phyloP scores from a whole-genome alignment of 1,140 invertebrate species.

The Melipona quadrifasciata region DNA sequence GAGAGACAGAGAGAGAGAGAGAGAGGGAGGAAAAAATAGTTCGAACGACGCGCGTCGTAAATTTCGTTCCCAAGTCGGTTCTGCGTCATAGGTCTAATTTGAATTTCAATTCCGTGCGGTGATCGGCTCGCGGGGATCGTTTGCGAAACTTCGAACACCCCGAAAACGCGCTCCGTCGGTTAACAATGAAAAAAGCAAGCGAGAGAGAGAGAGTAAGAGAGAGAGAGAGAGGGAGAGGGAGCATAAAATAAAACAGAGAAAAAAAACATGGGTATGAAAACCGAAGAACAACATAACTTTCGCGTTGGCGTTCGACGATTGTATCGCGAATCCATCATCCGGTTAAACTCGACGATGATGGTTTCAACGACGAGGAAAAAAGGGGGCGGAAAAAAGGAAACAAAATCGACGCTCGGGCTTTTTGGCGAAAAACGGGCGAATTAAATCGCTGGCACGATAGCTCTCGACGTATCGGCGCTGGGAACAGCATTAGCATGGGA shows the following conservation, averaged over 20 bases:
- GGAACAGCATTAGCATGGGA: neutral
- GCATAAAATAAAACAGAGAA: too few relatives aligned
- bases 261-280: neutral
- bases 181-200: neutral
- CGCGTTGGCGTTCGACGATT: neutral
- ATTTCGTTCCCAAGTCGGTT: slow-evolving; percentile 8
- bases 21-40: neutral
- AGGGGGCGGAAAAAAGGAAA: too few relatives aligned
- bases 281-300: neutral
- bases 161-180: neutral
- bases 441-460: slow-evolving; percentile 17
- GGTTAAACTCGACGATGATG: neutral
- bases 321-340: neutral
- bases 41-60: slow-evolving; percentile 18
- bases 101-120: slow-evolving; percentile 28
- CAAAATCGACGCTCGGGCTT: neutral
- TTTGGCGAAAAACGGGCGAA: neutral
- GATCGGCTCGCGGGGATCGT: slow-evolving; percentile 4
- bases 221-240: neutral
- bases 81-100: slow-evolving; percentile 27
- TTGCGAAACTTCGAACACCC: slow-evolving; percentile 19
- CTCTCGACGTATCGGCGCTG: neutral
- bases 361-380: neutral
- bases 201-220: too few relatives aligned
- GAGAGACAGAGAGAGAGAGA: neutral